These are phyloP conservation scores for Lithophane leautieri DNA, from an alignment of 2,888 invertebrate genomes.

Conservation along the genomic window DNA sequence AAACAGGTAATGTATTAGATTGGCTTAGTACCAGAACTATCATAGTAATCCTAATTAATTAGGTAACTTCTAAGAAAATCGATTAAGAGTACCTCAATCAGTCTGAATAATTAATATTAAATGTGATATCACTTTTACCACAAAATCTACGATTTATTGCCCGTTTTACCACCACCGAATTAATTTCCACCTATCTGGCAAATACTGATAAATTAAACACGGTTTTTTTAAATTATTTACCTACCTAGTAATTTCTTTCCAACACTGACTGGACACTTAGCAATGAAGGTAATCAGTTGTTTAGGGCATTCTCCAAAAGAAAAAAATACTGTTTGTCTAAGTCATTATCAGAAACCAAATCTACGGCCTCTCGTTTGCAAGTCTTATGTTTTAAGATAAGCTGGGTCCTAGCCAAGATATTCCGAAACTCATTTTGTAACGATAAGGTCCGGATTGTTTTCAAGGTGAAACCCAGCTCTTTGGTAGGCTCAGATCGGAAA, in stretches of 20 bases:
- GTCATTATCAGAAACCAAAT: conserved; percentile 23
- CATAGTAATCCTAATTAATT: conserved; percentile 6
- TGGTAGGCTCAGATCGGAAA: neutral
- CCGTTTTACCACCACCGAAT: neutral
- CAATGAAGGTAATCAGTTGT: neutral
- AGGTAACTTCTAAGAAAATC: conserved; percentile 3
- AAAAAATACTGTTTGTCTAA: conserved; percentile 12
- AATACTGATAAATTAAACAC: no score
- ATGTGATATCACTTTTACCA: neutral
- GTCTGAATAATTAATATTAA: neutral
- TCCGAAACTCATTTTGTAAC: conserved; percentile 15
- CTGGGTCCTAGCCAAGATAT: conserved; percentile 43
- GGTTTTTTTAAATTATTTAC: no score
- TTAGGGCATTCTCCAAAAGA: neutral
- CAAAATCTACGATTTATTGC: neutral
- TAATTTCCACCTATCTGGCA: neutral
- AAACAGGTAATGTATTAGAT: conserved; percentile 24
- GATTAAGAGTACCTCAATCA: neutral
- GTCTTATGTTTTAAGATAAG: conserved; percentile 42
- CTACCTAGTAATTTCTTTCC: neutral
- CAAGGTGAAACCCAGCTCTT: conserved; percentile 20
- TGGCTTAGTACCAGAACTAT: conserved; percentile 22
- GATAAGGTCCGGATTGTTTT: conserved; percentile 5
- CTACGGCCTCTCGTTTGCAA: conserved; percentile 45
- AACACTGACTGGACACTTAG: neutral